phyloP scores from a whole-genome alignment of 2,797 vertebrate genomes.

The Valencia hispanica region DNA sequence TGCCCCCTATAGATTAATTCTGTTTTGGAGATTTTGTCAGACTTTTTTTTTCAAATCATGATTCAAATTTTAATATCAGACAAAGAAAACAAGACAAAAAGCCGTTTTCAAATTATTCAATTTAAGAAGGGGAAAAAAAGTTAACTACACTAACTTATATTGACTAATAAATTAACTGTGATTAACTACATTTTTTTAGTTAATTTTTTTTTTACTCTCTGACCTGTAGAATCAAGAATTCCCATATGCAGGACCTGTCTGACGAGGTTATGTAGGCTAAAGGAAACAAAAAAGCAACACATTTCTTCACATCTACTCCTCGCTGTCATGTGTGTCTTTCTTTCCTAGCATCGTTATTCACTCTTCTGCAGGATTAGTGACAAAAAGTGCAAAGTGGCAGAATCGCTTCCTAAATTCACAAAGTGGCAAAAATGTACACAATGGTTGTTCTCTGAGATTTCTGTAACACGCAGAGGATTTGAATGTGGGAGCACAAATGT shows the following conservation, averaged over 20 bases:
- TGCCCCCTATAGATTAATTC: no score
- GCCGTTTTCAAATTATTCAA: background rate
- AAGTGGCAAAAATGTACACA: background rate
- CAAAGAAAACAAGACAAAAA: background rate
- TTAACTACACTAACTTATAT: no score
- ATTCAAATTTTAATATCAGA: background rate
- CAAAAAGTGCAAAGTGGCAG: slow-evolving; percentile 4
- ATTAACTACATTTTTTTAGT: no score
- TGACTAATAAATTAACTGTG: no score
- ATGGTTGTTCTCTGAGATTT: slow-evolving; percentile 5
- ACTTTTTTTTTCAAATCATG: background rate
- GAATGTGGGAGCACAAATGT: slow-evolving; percentile 3
- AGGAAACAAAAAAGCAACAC: background rate
- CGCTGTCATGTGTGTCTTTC: background rate
- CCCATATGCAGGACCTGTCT: background rate
- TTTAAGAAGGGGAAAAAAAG: background rate
- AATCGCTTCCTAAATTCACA: slow-evolving; percentile 3
- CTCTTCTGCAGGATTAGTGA: slow-evolving; percentile 1
- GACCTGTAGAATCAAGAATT: background rate
- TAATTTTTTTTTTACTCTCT: background rate
- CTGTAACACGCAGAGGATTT: background rate
- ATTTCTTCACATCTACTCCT: no score
- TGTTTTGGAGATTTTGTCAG: background rate
- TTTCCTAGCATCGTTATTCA: background rate
- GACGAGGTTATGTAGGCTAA: no score